Conservation (phyloP, 2,113 vertebrate species). For the Sphyrna mokarran region DNA sequence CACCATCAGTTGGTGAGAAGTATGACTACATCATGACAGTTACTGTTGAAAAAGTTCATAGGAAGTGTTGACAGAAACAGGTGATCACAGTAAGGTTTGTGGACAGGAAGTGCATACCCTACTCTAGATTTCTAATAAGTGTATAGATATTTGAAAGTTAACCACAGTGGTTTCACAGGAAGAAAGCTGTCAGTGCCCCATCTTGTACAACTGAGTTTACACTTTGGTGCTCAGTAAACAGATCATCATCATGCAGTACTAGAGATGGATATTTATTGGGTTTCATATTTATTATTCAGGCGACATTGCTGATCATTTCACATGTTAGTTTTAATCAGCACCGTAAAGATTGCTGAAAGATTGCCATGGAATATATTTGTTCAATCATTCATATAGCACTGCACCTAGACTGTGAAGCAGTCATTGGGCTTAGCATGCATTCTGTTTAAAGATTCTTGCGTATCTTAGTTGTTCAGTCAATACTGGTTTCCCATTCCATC, state of each 20-base stretch:
- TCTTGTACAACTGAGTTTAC: background rate
- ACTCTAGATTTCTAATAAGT: background rate
- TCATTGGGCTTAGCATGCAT: background rate
- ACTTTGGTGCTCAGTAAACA: background rate
- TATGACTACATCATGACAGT: background rate
- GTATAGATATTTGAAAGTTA: background rate
- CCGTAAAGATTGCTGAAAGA: background rate
- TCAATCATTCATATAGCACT: background rate
- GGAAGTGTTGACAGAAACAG: background rate
- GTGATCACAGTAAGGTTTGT: background rate
- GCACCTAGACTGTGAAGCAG: background rate
- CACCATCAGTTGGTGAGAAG: background rate
- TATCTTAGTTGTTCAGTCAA: background rate
- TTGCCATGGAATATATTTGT: background rate
- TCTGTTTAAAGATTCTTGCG: background rate
- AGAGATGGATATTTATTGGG: background rate
- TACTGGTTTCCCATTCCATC: background rate
- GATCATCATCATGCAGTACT: background rate
- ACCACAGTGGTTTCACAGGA: background rate
- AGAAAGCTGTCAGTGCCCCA: background rate
- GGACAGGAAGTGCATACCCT: background rate
- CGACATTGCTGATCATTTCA: background rate
- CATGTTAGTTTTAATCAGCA: background rate
- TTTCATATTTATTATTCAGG: background rate
- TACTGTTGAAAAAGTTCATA: background rate